phyloP scores from a whole-genome alignment of 2,797 vertebrate genomes.

The Oreochromis mossambicus region DNA sequence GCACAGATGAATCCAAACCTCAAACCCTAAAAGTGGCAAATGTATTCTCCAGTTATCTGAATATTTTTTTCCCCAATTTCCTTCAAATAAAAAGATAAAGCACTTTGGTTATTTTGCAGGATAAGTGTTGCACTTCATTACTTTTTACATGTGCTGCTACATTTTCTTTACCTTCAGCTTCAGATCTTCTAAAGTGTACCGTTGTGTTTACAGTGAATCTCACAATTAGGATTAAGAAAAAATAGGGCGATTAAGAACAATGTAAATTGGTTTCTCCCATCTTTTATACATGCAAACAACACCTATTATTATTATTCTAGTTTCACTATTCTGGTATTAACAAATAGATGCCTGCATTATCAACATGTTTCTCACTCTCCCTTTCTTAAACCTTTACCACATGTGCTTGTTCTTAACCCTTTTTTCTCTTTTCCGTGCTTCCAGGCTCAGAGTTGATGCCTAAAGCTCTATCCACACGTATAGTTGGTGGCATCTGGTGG shows the following conservation, averaged over 20 bases:
- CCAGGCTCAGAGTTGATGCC: constrained; percentile 98
- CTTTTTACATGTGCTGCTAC: neutral
- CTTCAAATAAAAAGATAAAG: neutral
- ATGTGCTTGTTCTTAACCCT: neutral
- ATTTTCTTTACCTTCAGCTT: neutral
- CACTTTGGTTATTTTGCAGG: neutral
- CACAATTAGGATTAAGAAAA: neutral
- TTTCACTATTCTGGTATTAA: neutral
- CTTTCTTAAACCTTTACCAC: neutral
- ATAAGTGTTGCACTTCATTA: neutral
- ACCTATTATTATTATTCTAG: neutral
- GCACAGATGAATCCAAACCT: neutral
- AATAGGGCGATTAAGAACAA: neutral
- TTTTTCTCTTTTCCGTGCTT: neutral
- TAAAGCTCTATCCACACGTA: constrained; percentile 95
- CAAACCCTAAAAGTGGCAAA: neutral
- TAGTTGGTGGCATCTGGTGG: constrained; percentile 99
- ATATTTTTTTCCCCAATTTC: neutral
- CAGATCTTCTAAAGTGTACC: neutral
- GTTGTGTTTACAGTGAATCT: neutral
- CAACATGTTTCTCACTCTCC: neutral
- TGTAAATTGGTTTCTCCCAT: neutral
- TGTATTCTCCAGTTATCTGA: neutral
- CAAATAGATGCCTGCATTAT: neutral
- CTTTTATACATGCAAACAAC: neutral